Evolutionary conservation across 1,140 invertebrate genomes (phyloP).

Genomic region (Holotrichia oblita): DNA sequence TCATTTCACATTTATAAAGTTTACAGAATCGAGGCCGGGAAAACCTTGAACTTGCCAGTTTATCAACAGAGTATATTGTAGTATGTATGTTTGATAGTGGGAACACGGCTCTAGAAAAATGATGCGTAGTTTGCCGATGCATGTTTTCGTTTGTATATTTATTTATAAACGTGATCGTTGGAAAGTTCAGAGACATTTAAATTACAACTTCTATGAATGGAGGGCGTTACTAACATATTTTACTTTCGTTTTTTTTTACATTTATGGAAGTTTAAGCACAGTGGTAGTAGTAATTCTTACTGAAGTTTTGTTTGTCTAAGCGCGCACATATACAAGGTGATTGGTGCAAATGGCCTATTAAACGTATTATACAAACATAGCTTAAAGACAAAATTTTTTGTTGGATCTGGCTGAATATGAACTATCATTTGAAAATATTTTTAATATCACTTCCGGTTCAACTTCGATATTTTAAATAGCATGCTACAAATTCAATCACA

Average conservation of each 20-base stretch:
- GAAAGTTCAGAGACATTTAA: conserved; percentile 38
- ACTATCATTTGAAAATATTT: too few species aligned
- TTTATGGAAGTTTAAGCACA: too few species aligned
- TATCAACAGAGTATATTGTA: conserved; percentile 28
- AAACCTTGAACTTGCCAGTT: conserved; percentile 40
- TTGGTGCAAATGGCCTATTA: too few species aligned
- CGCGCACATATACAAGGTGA: too few species aligned
- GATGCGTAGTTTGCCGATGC: conserved; percentile 27
- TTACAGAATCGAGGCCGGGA: conserved; percentile 22
- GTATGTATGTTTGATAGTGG: conserved; percentile 10
- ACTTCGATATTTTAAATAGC: too few species aligned
- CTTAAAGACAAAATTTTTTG: too few species aligned
- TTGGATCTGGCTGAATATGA: too few species aligned
- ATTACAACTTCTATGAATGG: not conserved
- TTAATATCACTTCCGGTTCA: too few species aligned
- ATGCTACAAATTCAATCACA: too few species aligned
- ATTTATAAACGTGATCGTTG: conserved; percentile 24
- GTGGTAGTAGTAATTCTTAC: too few species aligned
- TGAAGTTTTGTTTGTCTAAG: too few species aligned
- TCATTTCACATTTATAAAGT: conserved; percentile 34
- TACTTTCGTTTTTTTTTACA: not conserved
- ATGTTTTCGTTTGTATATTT: conserved; percentile 12
- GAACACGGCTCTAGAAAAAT: conserved; percentile 27
- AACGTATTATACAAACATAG: too few species aligned
- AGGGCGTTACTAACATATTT: not conserved